A percentile compares a stretch with the other conserved stretches of the same genome.
Conservation (phyloP, 2,888 invertebrate species). For the Dicroscelio sp. region DNA sequence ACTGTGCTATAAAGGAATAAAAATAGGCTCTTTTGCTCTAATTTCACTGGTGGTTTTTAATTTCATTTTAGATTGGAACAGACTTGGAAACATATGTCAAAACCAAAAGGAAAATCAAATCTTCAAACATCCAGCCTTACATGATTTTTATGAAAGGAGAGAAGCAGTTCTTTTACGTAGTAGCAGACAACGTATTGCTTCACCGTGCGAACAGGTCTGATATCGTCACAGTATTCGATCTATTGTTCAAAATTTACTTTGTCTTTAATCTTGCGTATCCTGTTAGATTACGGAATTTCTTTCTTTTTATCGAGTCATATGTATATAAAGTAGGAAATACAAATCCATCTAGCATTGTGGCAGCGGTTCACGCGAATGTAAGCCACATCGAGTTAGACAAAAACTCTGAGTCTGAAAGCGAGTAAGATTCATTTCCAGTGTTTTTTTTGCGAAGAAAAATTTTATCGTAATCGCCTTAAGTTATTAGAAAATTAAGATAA, state of each 20-base stretch:
- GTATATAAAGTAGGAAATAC: slow-evolving; percentile 33
- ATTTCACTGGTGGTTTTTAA: no score
- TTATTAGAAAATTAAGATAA: no score
- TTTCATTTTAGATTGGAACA: slow-evolving; percentile 21
- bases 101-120: neutral
- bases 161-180: neutral
- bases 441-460: no score
- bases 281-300: neutral
- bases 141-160: slow-evolving; percentile 42
- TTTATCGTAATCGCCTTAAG: no score
- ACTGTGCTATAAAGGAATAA: neutral
- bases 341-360: no score
- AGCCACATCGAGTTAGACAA: no score
- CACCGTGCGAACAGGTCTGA: slow-evolving; percentile 11
- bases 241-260: slow-evolving; percentile 50
- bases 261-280: slow-evolving; percentile 24
- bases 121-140: slow-evolving; percentile 29
- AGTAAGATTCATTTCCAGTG: no score
- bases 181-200: slow-evolving; percentile 17
- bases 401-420: no score
- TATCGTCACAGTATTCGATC: slow-evolving; percentile 33
- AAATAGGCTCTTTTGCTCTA: no score
- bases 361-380: no score
- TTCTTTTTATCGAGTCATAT: slow-evolving; percentile 26
- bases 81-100: neutral